Base-by-base conservation (phyloP, 2,888 invertebrate species). In the Odontocerum albicorne region DNA sequence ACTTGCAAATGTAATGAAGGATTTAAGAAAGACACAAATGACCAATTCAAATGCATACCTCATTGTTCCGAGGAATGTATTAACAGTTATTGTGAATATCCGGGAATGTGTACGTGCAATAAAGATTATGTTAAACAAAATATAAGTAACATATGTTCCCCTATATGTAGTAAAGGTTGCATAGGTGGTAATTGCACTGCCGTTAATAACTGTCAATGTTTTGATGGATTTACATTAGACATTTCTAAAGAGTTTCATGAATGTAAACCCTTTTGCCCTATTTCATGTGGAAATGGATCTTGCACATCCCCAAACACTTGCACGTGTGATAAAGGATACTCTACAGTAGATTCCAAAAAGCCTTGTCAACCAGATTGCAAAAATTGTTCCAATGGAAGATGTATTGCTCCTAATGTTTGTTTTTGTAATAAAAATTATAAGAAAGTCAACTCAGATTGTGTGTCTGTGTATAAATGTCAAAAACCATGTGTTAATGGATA, bases 141-240 rank as follows among this genome's bases (percentile, higher is more conserved):
- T 35, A 22, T 32, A 10, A 35, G 35, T 4, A 13, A 16, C 17
- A 7, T 3, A 13, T 49, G 50, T 39, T 19, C 7, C 2, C 50
- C 50, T 16, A 40, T 22, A 27, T 49, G 50, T 4, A 8, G 15
- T 12, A 4, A 3, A 12, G 8, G 16, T 4, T 55, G 55, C 36
- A 31, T 10, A 27, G 17, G 42, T 15, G 50, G 50, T 12, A 27
- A 27, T 15, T 52, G 52, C 22, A 22, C 17, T n/a, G 27, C 62
- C 1, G 69, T 70, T 2, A 66, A 70, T 15, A 49, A 57, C 33
- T 80, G 80, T 55, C 64, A 67, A 16, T 80, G 80, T 60, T 58
- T 64, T 17, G 40, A 53, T 1, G 64, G 64, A 4, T 64, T 55
- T 36, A 40, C n/a, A n/a, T n/a, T n/a, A n/a, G n/a, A n/a, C n/a